Percentiles rank a stretch among this genome's conserved stretches.
These are phyloP conservation scores for Dinocampus coccinellae DNA, from an alignment of 2,888 invertebrate species.

Conservation along the genomic window DNA sequence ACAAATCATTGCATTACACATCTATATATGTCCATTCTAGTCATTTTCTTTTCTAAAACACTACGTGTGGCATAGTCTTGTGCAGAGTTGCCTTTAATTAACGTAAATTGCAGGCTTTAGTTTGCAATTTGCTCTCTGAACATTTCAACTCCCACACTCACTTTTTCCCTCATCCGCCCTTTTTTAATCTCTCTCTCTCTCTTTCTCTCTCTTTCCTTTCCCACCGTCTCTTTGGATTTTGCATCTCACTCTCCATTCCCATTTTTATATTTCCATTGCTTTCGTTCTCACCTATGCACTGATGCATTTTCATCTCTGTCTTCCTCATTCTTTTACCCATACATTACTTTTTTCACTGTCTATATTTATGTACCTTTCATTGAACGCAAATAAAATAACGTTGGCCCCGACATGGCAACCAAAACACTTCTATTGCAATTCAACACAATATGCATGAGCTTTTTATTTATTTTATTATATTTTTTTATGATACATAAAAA, in stretches of 20 bases:
- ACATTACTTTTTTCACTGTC: conserved; percentile 13
- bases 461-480: not conserved
- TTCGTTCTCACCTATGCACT: not conserved
- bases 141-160: conserved; percentile 20
- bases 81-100: conserved; percentile 60
- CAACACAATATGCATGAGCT: conserved; percentile 6
- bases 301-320: conserved; percentile 1
- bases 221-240: not conserved
- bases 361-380: conserved; percentile 16
- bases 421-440: conserved; percentile 19
- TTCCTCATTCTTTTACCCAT: conserved; percentile 13
- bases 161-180: conserved; percentile 6
- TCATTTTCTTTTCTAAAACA: conserved; percentile 20
- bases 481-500: not conserved
- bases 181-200: not conserved
- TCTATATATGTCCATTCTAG: not conserved
- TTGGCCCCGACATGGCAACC: conserved; percentile 50
- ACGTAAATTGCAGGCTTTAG: conserved; percentile 55
- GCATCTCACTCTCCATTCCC: not conserved
- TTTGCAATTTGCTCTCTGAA: conserved; percentile 17
- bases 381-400: conserved; percentile 47
- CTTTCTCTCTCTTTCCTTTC: conserved; percentile 14
- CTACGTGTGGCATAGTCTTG: conserved; percentile 29
- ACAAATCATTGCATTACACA: not conserved
- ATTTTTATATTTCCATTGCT: not conserved